Conservation (phyloP, 1,140 invertebrate species). For the Planococcus citri region DNA sequence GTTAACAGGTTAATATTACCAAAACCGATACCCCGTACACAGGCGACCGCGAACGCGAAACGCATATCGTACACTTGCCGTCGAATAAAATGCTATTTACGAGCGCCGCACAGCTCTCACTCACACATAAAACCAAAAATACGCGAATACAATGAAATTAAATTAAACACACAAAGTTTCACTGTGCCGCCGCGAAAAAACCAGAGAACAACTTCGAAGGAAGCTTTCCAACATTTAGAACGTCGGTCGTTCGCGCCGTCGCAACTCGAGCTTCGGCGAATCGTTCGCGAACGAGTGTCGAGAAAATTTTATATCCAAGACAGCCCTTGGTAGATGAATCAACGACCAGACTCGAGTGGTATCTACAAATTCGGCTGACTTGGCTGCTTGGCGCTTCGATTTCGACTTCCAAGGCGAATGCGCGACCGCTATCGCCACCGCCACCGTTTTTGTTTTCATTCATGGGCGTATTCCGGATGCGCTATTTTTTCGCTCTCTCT, state of each 20-base stretch:
- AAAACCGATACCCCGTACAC: neutral
- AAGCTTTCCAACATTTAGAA: too few species aligned
- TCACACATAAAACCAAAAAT: too few species aligned
- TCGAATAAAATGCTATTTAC: neutral
- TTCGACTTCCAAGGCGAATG: too few species aligned
- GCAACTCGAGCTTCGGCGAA: too few species aligned
- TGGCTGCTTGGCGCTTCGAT: too few species aligned
- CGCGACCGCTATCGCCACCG: too few species aligned
- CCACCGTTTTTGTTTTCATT: slow-evolving; percentile 3
- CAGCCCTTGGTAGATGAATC: too few species aligned
- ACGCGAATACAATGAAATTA: neutral
- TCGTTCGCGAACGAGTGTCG: neutral
- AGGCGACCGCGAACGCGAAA: neutral
- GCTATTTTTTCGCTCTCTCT: neutral
- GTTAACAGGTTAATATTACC: slow-evolving; percentile 11
- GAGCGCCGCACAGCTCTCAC: neutral
- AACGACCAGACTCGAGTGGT: too few species aligned
- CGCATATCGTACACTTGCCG: neutral
- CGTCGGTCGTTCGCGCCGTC: neutral
- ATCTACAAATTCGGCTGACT: too few species aligned
- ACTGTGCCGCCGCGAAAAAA: neutral
- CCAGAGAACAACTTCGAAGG: too few species aligned
- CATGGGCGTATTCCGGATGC: slow-evolving; percentile 12
- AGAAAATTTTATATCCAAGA: too few species aligned
- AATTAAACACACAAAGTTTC: neutral